These are phyloP conservation scores for Lepisosteus oculatus DNA, from an alignment of 2,113 vertebrate genomes.

Conservation along the genomic window DNA sequence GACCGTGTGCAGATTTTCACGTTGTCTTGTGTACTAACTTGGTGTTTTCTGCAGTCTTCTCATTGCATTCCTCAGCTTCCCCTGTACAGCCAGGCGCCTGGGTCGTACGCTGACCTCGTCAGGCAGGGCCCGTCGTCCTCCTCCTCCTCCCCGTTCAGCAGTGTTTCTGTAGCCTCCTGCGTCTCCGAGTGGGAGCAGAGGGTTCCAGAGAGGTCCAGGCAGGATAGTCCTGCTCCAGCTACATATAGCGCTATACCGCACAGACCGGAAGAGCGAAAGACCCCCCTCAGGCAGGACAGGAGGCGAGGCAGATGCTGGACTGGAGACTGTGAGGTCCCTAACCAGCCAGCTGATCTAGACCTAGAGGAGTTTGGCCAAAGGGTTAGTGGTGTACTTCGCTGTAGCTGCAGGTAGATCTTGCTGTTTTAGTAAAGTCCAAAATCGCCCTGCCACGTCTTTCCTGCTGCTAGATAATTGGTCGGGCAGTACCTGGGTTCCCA, in stretches of 20 bases:
- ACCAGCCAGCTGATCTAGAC: slow-evolving; percentile 61
- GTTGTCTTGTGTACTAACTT: slow-evolving; percentile 42
- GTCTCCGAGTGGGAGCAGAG: slow-evolving; percentile 89
- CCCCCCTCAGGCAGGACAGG: slow-evolving; percentile 66
- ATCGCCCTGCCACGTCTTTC: too few relatives aligned
- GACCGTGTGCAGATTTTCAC: slow-evolving; percentile 10
- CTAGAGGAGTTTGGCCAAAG: slow-evolving; percentile 73
- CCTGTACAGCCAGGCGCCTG: slow-evolving; percentile 46
- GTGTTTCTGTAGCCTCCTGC: slow-evolving; percentile 87
- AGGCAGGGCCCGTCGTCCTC: slow-evolving; percentile 47
- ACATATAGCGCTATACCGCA: slow-evolving; percentile 59
- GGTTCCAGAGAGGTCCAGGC: slow-evolving; percentile 62
- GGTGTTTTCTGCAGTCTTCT: slow-evolving; percentile 60
- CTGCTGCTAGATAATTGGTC: too few relatives aligned
- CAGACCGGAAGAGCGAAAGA: slow-evolving; percentile 46
- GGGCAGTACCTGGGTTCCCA: too few relatives aligned
- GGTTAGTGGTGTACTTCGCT: slow-evolving; percentile 71
- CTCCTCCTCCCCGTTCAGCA: slow-evolving; percentile 59
- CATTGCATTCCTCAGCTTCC: slow-evolving; percentile 55
- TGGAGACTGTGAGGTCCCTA: slow-evolving; percentile 55
- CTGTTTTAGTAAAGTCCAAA: too few relatives aligned
- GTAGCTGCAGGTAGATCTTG: slow-evolving; percentile 32
- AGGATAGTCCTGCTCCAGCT: slow-evolving; percentile 43
- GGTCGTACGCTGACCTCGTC: slow-evolving; percentile 40
- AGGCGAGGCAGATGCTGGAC: slow-evolving; percentile 79